Percentiles rank a stretch among this genome's conserved stretches.
Evolutionary conservation across 35 echinoderm and acorn worm genomes (phyloP).

Genomic region (Ptychodera flava): DNA sequence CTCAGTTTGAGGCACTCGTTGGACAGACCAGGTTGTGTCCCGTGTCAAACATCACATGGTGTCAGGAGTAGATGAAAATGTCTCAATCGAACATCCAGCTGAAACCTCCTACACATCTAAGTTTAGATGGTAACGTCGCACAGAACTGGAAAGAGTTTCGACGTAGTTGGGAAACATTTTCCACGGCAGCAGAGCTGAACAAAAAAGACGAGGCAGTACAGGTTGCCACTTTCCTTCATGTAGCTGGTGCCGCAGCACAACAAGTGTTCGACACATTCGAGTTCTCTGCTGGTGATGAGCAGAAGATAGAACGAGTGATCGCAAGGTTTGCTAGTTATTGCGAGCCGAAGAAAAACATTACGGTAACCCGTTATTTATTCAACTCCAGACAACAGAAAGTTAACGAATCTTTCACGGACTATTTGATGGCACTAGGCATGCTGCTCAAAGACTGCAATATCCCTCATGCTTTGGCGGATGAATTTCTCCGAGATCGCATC

Average conservation of each 20-base stretch:
- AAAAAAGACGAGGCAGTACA: constrained; percentile 17
- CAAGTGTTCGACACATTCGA: background rate
- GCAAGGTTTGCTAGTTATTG: background rate
- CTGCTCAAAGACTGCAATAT: background rate
- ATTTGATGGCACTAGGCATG: background rate
- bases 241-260: constrained; percentile 4
- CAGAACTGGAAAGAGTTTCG: constrained; percentile 14
- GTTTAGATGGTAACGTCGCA: constrained; percentile 4
- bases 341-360: background rate
- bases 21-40: too few species aligned
- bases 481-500: constrained; percentile 36
- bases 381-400: background rate
- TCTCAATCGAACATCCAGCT: background rate
- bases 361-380: too few species aligned
- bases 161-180: background rate
- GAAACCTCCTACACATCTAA: background rate
- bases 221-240: constrained; percentile 14
- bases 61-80: too few species aligned
- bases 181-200: background rate
- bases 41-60: too few species aligned
- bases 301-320: background rate
- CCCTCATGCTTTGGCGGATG: constrained; percentile 3
- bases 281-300: background rate
- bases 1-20: too few species aligned
- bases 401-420: background rate